Evolutionary conservation across 2,113 vertebrate genomes (phyloP).

Genomic region (Heteronetta atricapilla): DNA sequence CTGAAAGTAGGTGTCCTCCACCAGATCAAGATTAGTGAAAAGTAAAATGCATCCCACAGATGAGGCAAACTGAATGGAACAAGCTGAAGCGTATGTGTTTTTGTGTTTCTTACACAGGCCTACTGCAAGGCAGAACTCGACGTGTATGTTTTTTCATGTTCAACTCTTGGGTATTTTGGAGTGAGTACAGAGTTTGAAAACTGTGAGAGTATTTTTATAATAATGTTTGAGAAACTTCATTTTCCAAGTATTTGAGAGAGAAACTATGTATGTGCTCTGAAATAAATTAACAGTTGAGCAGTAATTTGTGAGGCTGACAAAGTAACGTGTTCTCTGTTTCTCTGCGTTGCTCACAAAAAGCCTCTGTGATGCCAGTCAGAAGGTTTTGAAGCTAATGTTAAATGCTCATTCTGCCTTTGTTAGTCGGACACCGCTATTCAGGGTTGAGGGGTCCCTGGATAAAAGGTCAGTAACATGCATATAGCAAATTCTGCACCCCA

Average conservation of each 20-base stretch:
- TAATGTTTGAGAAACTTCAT: neutral
- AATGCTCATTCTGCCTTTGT: neutral
- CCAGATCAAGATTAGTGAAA: neutral
- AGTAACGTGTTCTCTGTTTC: neutral
- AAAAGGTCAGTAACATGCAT: neutral
- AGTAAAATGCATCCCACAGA: neutral
- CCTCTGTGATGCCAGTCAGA: neutral
- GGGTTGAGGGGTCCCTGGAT: neutral
- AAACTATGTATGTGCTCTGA: neutral
- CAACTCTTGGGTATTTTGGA: neutral
- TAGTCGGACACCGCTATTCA: neutral
- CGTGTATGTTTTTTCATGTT: neutral
- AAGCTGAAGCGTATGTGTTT: neutral
- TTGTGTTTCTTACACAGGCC: neutral
- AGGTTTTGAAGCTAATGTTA: neutral
- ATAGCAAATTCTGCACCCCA: conserved; percentile 30
- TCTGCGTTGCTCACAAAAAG: neutral
- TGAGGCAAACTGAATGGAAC: neutral
- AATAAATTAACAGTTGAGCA: neutral
- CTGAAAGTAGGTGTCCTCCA: neutral
- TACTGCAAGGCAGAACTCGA: neutral
- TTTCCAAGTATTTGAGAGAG: neutral
- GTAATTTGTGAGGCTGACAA: neutral
- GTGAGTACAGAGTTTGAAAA: neutral
- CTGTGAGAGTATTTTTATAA: neutral